These are phyloP conservation scores for Meteorus sp. DNA, from an alignment of 1,140 invertebrate species.

Conservation along the genomic window DNA sequence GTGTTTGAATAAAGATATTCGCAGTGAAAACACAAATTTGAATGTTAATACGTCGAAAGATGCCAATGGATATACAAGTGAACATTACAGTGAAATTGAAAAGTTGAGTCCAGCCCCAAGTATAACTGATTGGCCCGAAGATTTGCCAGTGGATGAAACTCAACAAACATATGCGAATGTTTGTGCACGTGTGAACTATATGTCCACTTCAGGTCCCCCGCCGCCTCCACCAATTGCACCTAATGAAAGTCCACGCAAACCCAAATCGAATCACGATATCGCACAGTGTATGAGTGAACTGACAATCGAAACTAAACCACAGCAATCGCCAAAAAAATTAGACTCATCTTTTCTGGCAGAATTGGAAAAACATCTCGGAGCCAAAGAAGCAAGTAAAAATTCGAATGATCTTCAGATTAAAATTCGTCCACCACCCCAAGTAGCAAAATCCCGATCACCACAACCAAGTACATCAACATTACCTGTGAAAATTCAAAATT, in stretches of 20 bases:
- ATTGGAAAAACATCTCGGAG: constrained; percentile 65
- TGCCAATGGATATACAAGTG: constrained; percentile 26
- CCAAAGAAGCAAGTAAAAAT: constrained; percentile 60
- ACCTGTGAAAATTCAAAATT: constrained; percentile 48
- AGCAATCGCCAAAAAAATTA: constrained; percentile 49
- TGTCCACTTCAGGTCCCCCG: constrained; percentile 15
- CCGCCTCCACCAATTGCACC: constrained; percentile 39
- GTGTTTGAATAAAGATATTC: constrained; percentile 34
- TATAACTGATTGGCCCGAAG: constrained; percentile 47
- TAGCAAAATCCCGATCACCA: constrained; percentile 46
- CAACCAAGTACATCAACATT: constrained; percentile 28
- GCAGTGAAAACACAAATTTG: constrained; percentile 39
- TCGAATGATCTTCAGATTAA: constrained; percentile 42
- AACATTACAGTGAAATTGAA: constrained; percentile 50
- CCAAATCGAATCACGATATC: constrained; percentile 47
- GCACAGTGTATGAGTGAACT: constrained; percentile 47
- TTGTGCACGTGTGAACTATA: constrained; percentile 16
- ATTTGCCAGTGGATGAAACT: constrained; percentile 33
- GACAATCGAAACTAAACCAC: constrained; percentile 36
- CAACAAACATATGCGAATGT: constrained; percentile 45
- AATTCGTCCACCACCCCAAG: constrained; percentile 55
- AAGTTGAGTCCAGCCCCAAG: constrained; percentile 27
- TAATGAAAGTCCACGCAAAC: constrained; percentile 44
- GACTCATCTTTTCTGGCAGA: constrained; percentile 65
- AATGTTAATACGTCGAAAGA: constrained; percentile 38